These are phyloP conservation scores for Montipora cactus DNA, from an alignment of 64 coral and sea anemone species.

Conservation along the genomic window DNA sequence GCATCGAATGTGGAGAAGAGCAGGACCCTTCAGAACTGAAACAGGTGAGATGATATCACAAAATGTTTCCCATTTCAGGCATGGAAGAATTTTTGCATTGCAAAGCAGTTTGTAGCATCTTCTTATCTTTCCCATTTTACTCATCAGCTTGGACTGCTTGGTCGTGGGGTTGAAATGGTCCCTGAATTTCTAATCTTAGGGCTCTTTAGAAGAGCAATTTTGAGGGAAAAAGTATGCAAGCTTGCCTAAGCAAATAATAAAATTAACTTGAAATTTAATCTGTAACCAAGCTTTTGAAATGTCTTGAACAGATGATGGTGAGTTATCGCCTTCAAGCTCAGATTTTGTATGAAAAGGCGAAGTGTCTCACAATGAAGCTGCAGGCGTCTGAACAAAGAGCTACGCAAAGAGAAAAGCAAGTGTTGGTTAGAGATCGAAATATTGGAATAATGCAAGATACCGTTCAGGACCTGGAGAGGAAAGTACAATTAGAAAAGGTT, in stretches of 20 bases:
- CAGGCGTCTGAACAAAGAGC: neutral
- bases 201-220: no score
- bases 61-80: neutral
- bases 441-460: neutral
- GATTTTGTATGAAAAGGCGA: conserved; percentile 24
- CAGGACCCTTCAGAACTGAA: neutral
- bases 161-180: no score
- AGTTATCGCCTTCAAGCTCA: conserved; percentile 12
- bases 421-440: neutral
- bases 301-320: conserved; percentile 21
- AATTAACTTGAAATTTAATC: neutral
- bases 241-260: no score
- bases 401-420: neutral
- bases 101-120: no score
- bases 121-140: no score
- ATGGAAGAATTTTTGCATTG: neutral
- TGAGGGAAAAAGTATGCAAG: no score
- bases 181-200: no score
- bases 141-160: no score
- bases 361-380: neutral
- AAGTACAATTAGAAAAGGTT: neutral
- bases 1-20: neutral
- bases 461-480: neutral
- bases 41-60: neutral
- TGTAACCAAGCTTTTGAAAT: neutral